phyloP scores from a whole-genome alignment of 2,797 vertebrate species.

The Macrochelys suwanniensis region DNA sequence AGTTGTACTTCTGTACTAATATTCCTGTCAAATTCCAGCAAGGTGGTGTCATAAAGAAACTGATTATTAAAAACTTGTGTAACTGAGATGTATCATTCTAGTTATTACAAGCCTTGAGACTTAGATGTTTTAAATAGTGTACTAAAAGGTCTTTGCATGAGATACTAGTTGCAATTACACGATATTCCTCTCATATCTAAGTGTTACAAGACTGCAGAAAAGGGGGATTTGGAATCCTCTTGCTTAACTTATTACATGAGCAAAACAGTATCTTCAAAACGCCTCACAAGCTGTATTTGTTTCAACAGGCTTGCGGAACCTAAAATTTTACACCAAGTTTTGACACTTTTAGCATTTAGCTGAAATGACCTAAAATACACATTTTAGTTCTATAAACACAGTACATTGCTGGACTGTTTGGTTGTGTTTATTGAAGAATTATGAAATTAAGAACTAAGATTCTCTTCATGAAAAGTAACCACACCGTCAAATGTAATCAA shows the following conservation, averaged over 20 bases:
- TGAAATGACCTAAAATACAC: neutral
- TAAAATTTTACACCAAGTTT: neutral
- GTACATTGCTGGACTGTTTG: neutral
- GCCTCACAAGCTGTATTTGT: neutral
- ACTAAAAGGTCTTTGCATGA: neutral
- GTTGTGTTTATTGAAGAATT: neutral
- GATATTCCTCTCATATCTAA: neutral
- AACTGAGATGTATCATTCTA: neutral
- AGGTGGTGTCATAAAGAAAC: neutral
- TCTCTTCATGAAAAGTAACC: neutral
- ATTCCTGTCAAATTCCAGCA: neutral
- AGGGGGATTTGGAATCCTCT: neutral
- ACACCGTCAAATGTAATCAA: neutral
- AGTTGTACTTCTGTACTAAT: neutral
- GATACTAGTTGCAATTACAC: neutral
- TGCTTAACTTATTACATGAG: neutral
- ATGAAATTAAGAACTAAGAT: neutral
- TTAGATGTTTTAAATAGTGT: neutral
- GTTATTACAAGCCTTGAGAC: neutral
- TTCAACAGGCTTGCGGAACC: neutral
- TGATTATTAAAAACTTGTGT: neutral
- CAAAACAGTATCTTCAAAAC: neutral
- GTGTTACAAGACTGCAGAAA: neutral
- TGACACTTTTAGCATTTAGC: neutral
- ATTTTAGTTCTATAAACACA: conserved; percentile 21